Base-by-base conservation (phyloP, 2,113 vertebrate genomes). In the Polypterus bichir region DNA sequence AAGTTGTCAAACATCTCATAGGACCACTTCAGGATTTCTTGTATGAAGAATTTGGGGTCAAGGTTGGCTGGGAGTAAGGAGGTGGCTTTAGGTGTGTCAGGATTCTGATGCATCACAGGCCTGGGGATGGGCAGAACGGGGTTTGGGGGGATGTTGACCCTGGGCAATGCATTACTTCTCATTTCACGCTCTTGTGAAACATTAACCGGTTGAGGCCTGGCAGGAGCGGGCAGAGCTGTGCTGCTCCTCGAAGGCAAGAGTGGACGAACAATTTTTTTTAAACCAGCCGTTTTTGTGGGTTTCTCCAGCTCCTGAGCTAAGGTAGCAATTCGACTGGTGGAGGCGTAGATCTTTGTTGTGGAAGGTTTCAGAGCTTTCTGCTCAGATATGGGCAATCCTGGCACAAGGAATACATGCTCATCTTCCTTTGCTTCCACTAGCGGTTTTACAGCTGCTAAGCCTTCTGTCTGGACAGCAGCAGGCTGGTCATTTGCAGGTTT, bases 291-390 rank as follows among this genome's bases (percentile, higher is more conserved):
- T 49, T 68, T 75, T 3, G 65, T 6, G 7, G 59, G 8, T 8
- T 69, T 73, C 64, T 83, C 85, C 0, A 92, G 68, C 9, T 91
- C 87, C 54, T 73, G 84, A 57, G 77, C 84, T 54, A 93, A 69
- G 48, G 72, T 74, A 54, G 87, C 89, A 2, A 48, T 88, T 27
- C 89, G 79, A 0, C 89, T 91, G 0, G 66, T 63, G 0, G 87
- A 75, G 53, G 76, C 81, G 65, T 89, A 92, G 56, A 88, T 68
- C 65, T 93, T 93, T 2, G 83, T 65, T 1, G 87, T 91, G 11
- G 82, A 68, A 61, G 73, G 86, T 55, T 75, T 84, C 3, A 52
- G 60, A 7, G 53, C 54, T 63, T 76, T 90, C 49, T 68, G 48
- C 1, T 71, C 68, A 5, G 72, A 60, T 1, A 51, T 77, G 0